phyloP scores from a whole-genome alignment of 35 echinoderm and acorn worm genomes.

The Lytechinus pictus region DNA sequence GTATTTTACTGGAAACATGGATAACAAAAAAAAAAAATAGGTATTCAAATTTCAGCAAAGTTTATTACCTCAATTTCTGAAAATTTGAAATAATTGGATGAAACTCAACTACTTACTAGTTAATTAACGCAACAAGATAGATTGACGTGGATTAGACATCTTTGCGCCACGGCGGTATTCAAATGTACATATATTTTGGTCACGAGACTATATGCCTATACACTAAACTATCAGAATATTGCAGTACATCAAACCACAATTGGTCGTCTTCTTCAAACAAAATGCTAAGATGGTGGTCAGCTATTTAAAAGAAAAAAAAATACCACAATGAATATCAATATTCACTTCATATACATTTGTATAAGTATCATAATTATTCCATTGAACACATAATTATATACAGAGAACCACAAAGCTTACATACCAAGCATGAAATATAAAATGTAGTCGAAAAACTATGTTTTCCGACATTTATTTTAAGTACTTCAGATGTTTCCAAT shows the following conservation, averaged over 20 bases:
- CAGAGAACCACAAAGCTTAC: not conserved
- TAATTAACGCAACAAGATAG: too few species aligned
- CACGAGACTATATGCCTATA: not conserved
- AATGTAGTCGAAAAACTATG: conserved; percentile 26
- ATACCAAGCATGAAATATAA: conserved; percentile 28
- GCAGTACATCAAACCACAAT: not conserved
- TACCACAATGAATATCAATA: not conserved
- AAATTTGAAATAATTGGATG: too few species aligned
- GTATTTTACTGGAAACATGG: too few species aligned
- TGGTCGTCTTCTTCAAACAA: not conserved
- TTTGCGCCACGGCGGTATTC: not conserved
- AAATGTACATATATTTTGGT: not conserved
- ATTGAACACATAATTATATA: not conserved
- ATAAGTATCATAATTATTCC: not conserved
- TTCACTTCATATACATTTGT: not conserved
- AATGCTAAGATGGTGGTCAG: not conserved
- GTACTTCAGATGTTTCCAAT: not conserved
- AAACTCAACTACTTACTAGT: too few species aligned
- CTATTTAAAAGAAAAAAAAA: too few species aligned
- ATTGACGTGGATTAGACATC: too few species aligned
- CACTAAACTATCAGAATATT: not conserved
- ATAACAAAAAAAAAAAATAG: too few species aligned
- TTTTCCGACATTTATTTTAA: conserved; percentile 8
- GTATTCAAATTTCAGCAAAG: too few species aligned
- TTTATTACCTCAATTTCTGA: too few species aligned